A percentile compares a stretch with the other conserved stretches of the same genome.
Conservation (phyloP, 2,113 vertebrate species). For the Actinemys pallida region DNA sequence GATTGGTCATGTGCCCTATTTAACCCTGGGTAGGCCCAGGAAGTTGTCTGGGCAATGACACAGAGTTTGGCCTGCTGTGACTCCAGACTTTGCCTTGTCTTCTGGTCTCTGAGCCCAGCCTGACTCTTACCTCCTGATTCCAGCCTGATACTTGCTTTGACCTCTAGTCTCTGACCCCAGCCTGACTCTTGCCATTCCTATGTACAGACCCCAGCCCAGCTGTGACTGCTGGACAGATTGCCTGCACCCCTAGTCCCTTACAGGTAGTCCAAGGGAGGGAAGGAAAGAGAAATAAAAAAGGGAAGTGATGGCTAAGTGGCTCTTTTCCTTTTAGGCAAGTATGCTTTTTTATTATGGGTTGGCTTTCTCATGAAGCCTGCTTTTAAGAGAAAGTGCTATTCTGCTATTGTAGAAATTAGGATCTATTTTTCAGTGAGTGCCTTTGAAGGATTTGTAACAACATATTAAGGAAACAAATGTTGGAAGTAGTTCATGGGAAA, state of each 20-base stretch:
- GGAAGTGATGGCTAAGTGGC: not conserved
- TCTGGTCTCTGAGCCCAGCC: not conserved
- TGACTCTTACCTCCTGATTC: not conserved
- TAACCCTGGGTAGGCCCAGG: not conserved
- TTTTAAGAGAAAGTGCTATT: conserved; percentile 53
- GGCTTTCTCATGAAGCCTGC: conserved; percentile 7
- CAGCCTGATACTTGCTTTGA: not conserved
- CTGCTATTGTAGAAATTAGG: not conserved
- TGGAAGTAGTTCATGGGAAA: conserved; percentile 39
- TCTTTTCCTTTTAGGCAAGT: conserved; percentile 11
- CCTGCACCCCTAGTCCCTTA: too few relatives aligned
- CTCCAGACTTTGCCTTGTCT: not conserved
- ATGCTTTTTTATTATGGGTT: not conserved
- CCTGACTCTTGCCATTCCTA: too few relatives aligned
- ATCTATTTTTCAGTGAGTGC: conserved; percentile 16
- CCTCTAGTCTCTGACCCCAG: not conserved
- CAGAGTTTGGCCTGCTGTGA: not conserved
- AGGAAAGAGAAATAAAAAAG: not conserved
- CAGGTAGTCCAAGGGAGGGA: not conserved
- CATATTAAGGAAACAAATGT: not conserved
- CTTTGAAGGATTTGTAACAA: conserved; percentile 34
- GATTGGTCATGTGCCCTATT: not conserved
- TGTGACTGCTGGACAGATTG: not conserved
- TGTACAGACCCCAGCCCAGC: not conserved
- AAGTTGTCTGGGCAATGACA: not conserved